Evolutionary conservation across 2,113 vertebrate genomes (phyloP).

Genomic region (Anas platyrhynchos): DNA sequence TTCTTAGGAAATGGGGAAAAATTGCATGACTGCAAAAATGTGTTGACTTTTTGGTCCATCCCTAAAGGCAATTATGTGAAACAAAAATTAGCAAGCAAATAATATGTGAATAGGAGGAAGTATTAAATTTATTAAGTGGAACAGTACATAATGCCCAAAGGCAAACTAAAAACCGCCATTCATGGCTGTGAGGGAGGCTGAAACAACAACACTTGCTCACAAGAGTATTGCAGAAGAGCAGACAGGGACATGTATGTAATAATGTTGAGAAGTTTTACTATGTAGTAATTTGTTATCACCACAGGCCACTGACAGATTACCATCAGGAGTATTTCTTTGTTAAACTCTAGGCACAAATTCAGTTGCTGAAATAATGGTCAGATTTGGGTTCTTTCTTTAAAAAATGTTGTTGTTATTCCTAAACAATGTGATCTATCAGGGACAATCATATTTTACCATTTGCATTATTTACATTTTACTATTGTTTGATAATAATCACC

Average conservation of each 20-base stretch:
- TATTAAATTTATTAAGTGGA: constrained; percentile 51
- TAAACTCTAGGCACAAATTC: neutral
- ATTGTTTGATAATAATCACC: neutral
- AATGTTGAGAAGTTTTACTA: neutral
- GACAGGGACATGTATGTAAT: neutral
- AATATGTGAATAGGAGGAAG: constrained; percentile 4
- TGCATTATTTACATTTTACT: neutral
- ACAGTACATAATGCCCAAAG: constrained; percentile 34
- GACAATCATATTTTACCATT: neutral
- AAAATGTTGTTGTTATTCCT: neutral
- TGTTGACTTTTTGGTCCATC: neutral
- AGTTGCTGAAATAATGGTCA: neutral
- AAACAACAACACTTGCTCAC: neutral
- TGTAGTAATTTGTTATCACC: neutral
- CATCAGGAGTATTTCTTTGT: neutral
- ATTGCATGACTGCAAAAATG: neutral
- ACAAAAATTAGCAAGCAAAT: constrained; percentile 37
- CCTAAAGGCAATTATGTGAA: neutral
- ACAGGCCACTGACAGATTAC: neutral
- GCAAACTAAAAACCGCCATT: constrained; percentile 41
- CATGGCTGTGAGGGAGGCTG: neutral
- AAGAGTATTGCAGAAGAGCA: neutral
- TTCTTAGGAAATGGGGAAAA: neutral
- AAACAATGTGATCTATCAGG: neutral
- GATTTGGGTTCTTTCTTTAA: neutral